A percentile compares a stretch with the other conserved stretches of the same genome.
These are phyloP conservation scores for Heliconius hermathena DNA, from an alignment of 1,140 invertebrate species.

Conservation along the genomic window DNA sequence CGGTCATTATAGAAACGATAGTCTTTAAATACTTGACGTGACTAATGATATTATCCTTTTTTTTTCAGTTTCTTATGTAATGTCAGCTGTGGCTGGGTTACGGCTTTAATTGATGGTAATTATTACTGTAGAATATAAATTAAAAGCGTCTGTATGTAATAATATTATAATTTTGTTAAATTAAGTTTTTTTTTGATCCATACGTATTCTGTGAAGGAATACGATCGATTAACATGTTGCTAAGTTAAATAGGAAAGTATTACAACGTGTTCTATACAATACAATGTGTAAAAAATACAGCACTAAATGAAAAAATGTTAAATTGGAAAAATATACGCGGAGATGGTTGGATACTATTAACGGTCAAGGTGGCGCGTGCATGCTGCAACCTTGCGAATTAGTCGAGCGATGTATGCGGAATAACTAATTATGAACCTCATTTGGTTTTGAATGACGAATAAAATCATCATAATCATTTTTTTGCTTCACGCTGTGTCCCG, in stretches of 20 bases:
- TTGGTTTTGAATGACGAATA: constrained; percentile 38
- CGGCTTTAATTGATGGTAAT: not conserved
- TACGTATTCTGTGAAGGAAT: too few species aligned
- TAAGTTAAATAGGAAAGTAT: not conserved
- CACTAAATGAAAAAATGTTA: constrained; percentile 41
- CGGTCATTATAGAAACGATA: constrained; percentile 10
- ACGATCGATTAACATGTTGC: not conserved
- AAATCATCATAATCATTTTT: not conserved
- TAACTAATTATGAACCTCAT: constrained; percentile 51
- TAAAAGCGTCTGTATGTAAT: too few species aligned
- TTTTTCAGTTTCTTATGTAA: constrained; percentile 3
- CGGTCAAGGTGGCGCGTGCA: constrained; percentile 69
- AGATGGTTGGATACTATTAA: constrained; percentile 68
- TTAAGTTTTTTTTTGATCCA: too few species aligned
- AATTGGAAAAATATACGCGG: constrained; percentile 62
- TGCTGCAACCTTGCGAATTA: constrained; percentile 67
- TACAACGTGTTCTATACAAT: not conserved
- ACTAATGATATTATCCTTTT: not conserved
- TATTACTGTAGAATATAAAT: not conserved
- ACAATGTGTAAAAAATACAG: not conserved
- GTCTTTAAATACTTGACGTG: not conserved
- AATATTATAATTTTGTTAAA: too few species aligned
- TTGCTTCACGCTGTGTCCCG: not conserved
- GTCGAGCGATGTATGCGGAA: constrained; percentile 40
- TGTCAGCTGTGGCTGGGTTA: not conserved